These are phyloP conservation scores for Neosalanx taihuensis DNA, from an alignment of 2,797 vertebrate genomes.

Conservation along the genomic window DNA sequence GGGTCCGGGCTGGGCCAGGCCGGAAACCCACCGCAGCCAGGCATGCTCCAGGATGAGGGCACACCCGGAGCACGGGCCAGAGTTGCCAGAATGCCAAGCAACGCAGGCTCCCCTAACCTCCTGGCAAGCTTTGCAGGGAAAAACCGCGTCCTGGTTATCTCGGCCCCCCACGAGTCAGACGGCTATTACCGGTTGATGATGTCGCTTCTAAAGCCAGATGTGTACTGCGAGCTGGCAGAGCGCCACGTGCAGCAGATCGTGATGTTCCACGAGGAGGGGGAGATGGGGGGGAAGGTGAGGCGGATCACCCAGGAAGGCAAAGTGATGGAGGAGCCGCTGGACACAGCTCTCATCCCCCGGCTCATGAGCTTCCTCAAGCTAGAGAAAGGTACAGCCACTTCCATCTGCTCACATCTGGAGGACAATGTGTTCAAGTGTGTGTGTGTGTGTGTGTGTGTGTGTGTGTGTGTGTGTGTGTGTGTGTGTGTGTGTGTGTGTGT, in stretches of 20 bases:
- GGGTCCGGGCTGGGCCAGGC: constrained; percentile 37
- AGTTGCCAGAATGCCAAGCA: constrained; percentile 75
- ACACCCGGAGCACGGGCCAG: constrained; percentile 69
- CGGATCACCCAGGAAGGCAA: constrained; percentile 89
- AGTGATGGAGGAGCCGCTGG: constrained; percentile 88
- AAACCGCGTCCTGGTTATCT: constrained; percentile 91
- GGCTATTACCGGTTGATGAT: constrained; percentile 98
- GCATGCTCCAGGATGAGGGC: constrained; percentile 80
- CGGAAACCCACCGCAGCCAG: constrained; percentile 37
- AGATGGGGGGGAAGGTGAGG: constrained; percentile 87
- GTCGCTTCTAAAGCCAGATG: constrained; percentile 89
- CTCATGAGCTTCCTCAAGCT: constrained; percentile 93
- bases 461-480: background rate
- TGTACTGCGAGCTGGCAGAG: constrained; percentile 95
- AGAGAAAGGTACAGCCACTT: constrained; percentile 78
- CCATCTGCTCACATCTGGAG: background rate
- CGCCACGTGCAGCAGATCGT: constrained; percentile 93
- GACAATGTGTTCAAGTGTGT: background rate
- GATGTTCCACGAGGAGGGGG: constrained; percentile 90
- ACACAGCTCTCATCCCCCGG: constrained; percentile 85
- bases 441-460: background rate
- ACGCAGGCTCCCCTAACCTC: constrained; percentile 86
- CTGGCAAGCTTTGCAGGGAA: constrained; percentile 93
- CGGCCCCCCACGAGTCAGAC: constrained; percentile 90
- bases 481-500: background rate